These are phyloP conservation scores for Drosophila mimica DNA, from an alignment of 2,888 invertebrate genomes.

Conservation along the genomic window DNA sequence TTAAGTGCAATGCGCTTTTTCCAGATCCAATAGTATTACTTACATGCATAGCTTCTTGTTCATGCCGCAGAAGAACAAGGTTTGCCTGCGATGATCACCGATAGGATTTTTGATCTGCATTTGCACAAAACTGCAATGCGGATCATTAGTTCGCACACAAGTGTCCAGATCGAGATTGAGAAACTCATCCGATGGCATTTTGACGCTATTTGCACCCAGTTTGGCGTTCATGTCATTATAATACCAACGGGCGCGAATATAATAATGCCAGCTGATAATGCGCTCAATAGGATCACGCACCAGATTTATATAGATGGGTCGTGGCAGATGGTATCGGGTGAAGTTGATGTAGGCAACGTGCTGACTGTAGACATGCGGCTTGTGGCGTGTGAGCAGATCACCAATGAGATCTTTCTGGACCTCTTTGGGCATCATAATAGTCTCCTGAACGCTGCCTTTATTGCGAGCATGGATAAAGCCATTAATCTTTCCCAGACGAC, in stretches of 20 bases:
- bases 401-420: conserved; percentile 91
- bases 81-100: conserved; percentile 93
- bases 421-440: conserved; percentile 90
- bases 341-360: conserved; percentile 96
- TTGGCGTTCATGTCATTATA: conserved; percentile 87
- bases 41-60: conserved; percentile 91
- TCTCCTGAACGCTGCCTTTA: conserved; percentile 92
- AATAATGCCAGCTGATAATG: conserved; percentile 96
- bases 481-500: conserved; percentile 86
- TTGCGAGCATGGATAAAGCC: conserved; percentile 87
- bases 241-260: conserved; percentile 95
- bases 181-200: conserved; percentile 86
- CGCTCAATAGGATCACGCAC: conserved; percentile 95
- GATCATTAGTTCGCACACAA: conserved; percentile 92
- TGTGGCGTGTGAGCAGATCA: conserved; percentile 88
- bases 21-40: conserved; percentile 81
- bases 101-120: conserved; percentile 92
- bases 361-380: conserved; percentile 93
- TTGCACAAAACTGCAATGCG: conserved; percentile 92
- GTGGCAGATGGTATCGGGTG: conserved; percentile 90
- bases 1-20: not conserved
- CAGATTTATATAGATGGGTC: conserved; percentile 95
- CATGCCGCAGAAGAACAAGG: conserved; percentile 96
- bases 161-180: conserved; percentile 95
- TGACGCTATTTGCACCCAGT: conserved; percentile 87